Evolutionary conservation across 1,140 invertebrate genomes (phyloP).

Genomic region (Drosophila yakuba): DNA sequence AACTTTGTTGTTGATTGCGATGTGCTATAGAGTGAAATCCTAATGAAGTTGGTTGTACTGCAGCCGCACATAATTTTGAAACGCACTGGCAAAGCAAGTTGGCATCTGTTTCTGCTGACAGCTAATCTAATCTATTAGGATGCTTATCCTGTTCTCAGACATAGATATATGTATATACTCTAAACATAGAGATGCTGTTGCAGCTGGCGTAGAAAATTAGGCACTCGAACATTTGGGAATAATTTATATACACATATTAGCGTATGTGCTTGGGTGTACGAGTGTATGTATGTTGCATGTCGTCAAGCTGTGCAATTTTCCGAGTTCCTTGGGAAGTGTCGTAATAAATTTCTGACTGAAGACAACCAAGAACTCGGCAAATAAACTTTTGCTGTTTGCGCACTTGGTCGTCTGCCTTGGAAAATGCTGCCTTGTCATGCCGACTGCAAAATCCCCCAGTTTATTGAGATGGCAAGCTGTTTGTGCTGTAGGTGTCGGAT

Average conservation of each 20-base stretch:
- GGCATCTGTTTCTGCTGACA: slow-evolving; percentile 41
- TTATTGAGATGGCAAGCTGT: slow-evolving; percentile 27
- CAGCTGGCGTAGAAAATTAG: slow-evolving; percentile 30
- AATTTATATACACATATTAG: slow-evolving; percentile 36
- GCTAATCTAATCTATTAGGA: slow-evolving; percentile 45
- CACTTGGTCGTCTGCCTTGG: slow-evolving; percentile 25
- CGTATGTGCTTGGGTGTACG: not conserved
- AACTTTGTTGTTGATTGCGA: slow-evolving; percentile 4
- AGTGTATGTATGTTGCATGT: not conserved
- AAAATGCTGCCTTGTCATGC: slow-evolving; percentile 45
- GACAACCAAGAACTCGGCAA: slow-evolving; percentile 30
- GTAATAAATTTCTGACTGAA: slow-evolving; percentile 47
- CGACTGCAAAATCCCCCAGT: slow-evolving; percentile 37
- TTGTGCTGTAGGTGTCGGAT: slow-evolving; percentile 36
- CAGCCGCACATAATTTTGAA: slow-evolving; percentile 22
- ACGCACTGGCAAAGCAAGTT: slow-evolving; percentile 14
- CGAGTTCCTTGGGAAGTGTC: slow-evolving; percentile 38
- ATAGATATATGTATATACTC: slow-evolving; percentile 1
- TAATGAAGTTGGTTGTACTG: slow-evolving; percentile 19
- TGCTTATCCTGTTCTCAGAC: slow-evolving; percentile 34
- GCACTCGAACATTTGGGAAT: slow-evolving; percentile 25
- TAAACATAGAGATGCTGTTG: slow-evolving; percentile 12
- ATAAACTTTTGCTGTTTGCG: slow-evolving; percentile 53
- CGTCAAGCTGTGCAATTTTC: slow-evolving; percentile 25
- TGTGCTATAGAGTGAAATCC: not conserved